Percentiles rank a stretch among this genome's conserved stretches.
Conservation (phyloP, 2,888 invertebrate genomes). For the Agelastica alni region DNA sequence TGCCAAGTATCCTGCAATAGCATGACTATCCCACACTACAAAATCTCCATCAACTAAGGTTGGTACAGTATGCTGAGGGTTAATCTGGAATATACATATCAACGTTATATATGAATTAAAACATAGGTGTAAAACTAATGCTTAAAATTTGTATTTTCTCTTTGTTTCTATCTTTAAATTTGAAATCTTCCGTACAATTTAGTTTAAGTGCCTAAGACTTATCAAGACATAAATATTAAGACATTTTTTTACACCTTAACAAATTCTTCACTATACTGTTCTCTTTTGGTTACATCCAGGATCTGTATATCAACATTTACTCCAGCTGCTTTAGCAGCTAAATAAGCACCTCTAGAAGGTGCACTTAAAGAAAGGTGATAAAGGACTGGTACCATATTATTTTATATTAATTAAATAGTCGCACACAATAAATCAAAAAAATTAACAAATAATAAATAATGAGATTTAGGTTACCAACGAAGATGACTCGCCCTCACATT, state of each 20-base stretch:
- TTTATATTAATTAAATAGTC: not conserved
- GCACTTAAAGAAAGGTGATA: constrained; percentile 67
- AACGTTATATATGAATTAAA: too few species aligned
- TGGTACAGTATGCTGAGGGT: constrained; percentile 71
- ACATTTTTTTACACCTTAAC: too few species aligned
- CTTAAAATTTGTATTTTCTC: too few species aligned
- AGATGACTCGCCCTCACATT: too few species aligned
- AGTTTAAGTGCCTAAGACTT: too few species aligned
- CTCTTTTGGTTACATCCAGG: constrained; percentile 63
- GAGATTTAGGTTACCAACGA: too few species aligned
- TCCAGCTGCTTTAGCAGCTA: constrained; percentile 64
- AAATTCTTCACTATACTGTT: constrained; percentile 63
- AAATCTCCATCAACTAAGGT: constrained; percentile 71
- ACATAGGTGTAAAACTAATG: too few species aligned
- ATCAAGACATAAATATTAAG: too few species aligned
- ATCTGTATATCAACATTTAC: constrained; percentile 60
- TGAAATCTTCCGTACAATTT: too few species aligned
- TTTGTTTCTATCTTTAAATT: too few species aligned
- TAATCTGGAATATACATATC: constrained; percentile 60
- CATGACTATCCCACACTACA: constrained; percentile 69
- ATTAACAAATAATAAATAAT: too few species aligned
- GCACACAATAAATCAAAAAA: not conserved
- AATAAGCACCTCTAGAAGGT: constrained; percentile 65
- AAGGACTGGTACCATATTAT: constrained; percentile 57
- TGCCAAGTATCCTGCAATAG: constrained; percentile 67